A percentile compares a stretch with the other conserved stretches of the same genome.
These are phyloP conservation scores for Heterochromis multidens DNA, from an alignment of 2,113 vertebrate genomes.

Conservation along the genomic window DNA sequence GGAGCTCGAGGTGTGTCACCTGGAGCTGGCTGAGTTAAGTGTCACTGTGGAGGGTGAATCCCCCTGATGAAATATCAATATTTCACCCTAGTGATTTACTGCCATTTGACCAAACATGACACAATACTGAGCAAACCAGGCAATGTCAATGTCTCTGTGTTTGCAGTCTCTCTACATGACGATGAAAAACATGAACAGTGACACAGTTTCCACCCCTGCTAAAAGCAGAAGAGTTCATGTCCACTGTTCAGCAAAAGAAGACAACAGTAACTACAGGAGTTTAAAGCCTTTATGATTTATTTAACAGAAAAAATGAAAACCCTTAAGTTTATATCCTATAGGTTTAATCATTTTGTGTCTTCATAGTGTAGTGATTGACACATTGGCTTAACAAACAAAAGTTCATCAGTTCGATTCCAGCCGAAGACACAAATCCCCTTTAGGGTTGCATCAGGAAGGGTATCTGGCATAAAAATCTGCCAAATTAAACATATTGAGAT, in stretches of 20 bases:
- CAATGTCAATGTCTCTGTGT: slow-evolving; percentile 13
- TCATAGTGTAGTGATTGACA: not conserved
- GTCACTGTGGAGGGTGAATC: slow-evolving; percentile 42
- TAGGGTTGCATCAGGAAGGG: rapidly evolving
- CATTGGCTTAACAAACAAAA: not conserved
- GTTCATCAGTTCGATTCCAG: not conserved
- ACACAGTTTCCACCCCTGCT: not conserved
- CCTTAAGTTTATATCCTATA: not conserved
- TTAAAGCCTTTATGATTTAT: not conserved
- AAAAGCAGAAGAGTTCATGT: not conserved
- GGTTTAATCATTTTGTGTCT: not conserved
- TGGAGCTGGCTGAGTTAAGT: slow-evolving; percentile 58
- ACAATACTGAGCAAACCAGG: slow-evolving; percentile 54
- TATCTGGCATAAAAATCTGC: not conserved
- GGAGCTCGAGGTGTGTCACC: slow-evolving; percentile 39
- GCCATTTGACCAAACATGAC: slow-evolving; percentile 68
- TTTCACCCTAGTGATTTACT: slow-evolving; percentile 55
- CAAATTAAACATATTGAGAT: not conserved
- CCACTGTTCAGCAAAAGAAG: too few species aligned
- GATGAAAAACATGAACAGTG: not conserved
- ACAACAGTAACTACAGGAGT: not conserved
- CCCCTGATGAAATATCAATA: slow-evolving; percentile 71
- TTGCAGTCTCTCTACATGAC: not conserved
- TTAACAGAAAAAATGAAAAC: not conserved
- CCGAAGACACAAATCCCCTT: not conserved